These are phyloP conservation scores for Scaptomyza graminum DNA, from an alignment of 1,140 invertebrate species.

Conservation along the genomic window DNA sequence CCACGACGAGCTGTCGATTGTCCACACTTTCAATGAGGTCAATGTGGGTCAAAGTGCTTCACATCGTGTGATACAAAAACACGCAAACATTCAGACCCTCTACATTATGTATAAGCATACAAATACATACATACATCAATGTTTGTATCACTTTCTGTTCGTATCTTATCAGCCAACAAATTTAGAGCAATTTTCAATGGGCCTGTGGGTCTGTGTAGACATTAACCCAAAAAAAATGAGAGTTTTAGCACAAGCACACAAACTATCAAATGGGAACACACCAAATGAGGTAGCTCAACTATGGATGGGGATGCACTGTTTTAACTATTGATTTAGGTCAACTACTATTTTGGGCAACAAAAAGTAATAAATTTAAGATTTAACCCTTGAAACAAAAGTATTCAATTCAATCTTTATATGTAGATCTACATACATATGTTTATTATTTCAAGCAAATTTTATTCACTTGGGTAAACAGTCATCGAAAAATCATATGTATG, in stretches of 20 bases:
- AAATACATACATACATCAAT: background rate
- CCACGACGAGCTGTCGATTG: background rate
- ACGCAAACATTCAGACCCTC: background rate
- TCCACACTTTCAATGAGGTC: slow-evolving; percentile 8
- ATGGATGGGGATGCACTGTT: background rate
- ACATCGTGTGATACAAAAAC: background rate
- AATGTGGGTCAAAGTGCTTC: slow-evolving; percentile 26
- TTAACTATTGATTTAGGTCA: background rate
- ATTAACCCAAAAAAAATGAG: slow-evolving; percentile 59
- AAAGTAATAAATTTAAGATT: background rate
- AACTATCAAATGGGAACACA: background rate
- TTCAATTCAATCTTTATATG: background rate
- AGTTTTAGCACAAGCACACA: slow-evolving; percentile 30
- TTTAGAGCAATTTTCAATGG: slow-evolving; percentile 8
- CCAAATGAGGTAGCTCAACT: background rate
- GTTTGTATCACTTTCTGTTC: background rate
- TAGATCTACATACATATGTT: no score
- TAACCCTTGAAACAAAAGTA: background rate
- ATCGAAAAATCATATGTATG: background rate
- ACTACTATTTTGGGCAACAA: no score
- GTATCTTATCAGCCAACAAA: slow-evolving; percentile 23
- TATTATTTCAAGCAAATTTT: background rate
- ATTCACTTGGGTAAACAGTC: no score
- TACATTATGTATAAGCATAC: background rate
- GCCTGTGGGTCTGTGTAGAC: slow-evolving; percentile 30